Evolutionary conservation across 2,113 vertebrate species (phyloP), one percentile per base, ranked within the genome.

Genomic region (Sinocyclocheilus maitianheensis): DNA sequence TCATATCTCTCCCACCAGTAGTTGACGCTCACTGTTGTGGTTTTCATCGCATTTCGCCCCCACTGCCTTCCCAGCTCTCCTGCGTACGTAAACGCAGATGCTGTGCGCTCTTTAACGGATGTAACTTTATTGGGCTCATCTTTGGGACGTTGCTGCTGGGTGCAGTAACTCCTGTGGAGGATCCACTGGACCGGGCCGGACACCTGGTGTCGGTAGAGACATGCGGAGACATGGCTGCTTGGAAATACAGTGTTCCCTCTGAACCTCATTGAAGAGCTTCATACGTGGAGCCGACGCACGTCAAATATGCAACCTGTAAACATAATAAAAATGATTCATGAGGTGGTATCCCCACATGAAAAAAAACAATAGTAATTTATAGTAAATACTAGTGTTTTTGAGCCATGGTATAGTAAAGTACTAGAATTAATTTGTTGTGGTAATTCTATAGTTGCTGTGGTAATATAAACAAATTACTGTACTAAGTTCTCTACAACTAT

Each of bases 1-100:
- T 99, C 98, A 0, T 99, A 99, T 90, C 91, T 95, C 85, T 92
- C 94, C 97, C 97, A 99, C 98, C 97, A 98, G 53, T 89, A 93
- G 92, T 93, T 96, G 84, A 95, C 91, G 0, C 94, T 92, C 74
- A 94, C 90, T 7, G 93, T 91, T 0, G 92, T 89, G 1, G 87
- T 90, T 34, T 94, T 93, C 30, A 93, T 86, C 0, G 96, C 90
- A 84, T 85, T 95, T 85, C 91, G 96, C 0, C 95, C 95, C 93
- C 96, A 90, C 9, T 87, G 80, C 18, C 89, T 94, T 12, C 96
- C 96, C 30, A 96, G 34, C 0, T 92, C 94, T 0, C 92, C 91
- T 62, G 95, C 91, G 20, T 93, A 92, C 84, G 94, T 90, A 5
- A 95, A 85, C 16, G 92, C 90, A 40, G 85, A 78, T 6, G 91